Conservation (phyloP, 2,797 vertebrate species). For the Menidia menidia region DNA sequence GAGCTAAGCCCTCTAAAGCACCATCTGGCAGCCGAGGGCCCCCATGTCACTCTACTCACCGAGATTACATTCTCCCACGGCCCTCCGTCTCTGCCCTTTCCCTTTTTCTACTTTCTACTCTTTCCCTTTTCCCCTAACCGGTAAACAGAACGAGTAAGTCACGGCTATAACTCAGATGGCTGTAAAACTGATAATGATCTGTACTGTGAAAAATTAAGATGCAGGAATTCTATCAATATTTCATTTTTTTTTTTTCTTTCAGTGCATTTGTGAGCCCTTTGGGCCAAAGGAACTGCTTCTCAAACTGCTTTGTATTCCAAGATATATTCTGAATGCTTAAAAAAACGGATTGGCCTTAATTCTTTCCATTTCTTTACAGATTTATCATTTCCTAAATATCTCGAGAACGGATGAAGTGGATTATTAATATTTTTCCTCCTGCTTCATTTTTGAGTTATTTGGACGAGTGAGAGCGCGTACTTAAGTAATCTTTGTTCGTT, state of each 20-base stretch:
- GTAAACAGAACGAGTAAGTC: conserved; percentile 35
- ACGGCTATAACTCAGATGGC: conserved; percentile 22
- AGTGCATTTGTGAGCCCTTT: conserved; percentile 2
- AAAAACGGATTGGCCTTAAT: no score
- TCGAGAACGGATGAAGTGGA: neutral
- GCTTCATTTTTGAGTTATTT: neutral
- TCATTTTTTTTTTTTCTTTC: conserved; percentile 37
- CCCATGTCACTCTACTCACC: conserved; percentile 67
- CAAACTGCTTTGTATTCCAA: no score
- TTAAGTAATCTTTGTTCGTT: neutral
- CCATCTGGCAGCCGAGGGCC: conserved; percentile 72
- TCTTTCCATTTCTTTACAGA: neutral
- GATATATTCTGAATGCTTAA: no score
- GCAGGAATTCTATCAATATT: conserved; percentile 27
- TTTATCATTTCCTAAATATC: neutral
- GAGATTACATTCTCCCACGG: conserved; percentile 71
- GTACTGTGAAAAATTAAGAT: conserved; percentile 25
- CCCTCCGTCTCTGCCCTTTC: conserved; percentile 37
- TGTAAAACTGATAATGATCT: conserved; percentile 40
- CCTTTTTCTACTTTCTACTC: conserved; percentile 22
- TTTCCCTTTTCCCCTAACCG: conserved; percentile 13
- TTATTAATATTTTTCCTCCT: neutral
- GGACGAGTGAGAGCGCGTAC: neutral
- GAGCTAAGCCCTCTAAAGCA: conserved; percentile 73
- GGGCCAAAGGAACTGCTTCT: no score